These are phyloP conservation scores for Falco rusticolus DNA, from an alignment of 2,797 vertebrate species.

Conservation along the genomic window DNA sequence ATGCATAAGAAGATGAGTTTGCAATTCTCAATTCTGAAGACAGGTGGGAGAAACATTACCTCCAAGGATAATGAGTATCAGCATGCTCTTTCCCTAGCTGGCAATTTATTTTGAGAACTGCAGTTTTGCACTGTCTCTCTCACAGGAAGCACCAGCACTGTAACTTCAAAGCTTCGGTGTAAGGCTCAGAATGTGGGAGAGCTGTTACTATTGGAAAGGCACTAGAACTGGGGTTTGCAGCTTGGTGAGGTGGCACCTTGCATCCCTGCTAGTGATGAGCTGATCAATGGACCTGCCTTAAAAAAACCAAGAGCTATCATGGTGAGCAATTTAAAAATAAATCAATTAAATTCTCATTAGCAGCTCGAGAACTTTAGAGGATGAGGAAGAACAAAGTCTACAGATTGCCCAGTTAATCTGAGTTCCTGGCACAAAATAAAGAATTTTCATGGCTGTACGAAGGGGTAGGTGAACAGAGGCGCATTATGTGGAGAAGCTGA, in stretches of 20 bases:
- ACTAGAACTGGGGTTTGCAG: neutral
- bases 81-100: neutral
- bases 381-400: neutral
- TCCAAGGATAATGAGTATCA: neutral
- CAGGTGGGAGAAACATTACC: neutral
- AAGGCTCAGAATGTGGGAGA: neutral
- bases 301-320: neutral
- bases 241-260: rapidly evolving
- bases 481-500: neutral
- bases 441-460: too few relatives aligned
- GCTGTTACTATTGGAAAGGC: neutral
- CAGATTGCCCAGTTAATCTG: neutral
- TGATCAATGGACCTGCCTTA: neutral
- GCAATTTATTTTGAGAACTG: neutral
- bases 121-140: neutral
- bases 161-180: rapidly evolving
- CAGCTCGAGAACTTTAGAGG: neutral
- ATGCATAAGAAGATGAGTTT: neutral
- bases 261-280: rapidly evolving
- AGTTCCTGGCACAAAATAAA: neutral
- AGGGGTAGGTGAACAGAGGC: neutral
- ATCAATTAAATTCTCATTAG: neutral
- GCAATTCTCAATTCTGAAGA: neutral
- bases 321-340: neutral
- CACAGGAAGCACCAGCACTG: neutral